These are phyloP conservation scores for Amniataba percoides DNA, from an alignment of 2,797 vertebrate genomes.

Conservation along the genomic window DNA sequence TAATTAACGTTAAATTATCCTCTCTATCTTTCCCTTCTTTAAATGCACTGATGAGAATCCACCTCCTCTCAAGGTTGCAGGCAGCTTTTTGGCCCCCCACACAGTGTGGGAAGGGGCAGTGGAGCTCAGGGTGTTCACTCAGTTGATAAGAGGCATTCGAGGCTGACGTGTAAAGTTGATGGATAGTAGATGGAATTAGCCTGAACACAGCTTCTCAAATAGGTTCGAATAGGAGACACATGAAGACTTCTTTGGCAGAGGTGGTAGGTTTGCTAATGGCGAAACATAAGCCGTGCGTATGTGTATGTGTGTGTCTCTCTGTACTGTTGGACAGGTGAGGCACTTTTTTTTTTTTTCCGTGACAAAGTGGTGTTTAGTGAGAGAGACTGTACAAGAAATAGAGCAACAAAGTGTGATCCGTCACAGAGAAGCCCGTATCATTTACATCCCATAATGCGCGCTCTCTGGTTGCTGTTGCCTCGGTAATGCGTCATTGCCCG, in stretches of 20 bases:
- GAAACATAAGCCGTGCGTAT: conserved; percentile 20
- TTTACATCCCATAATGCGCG: conserved; percentile 70
- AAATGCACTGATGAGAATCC: conserved; percentile 58
- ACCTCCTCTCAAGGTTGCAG: conserved; percentile 57
- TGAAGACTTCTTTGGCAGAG: conserved; percentile 7
- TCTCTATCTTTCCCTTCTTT: conserved; percentile 58
- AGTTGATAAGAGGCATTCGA: conserved; percentile 46
- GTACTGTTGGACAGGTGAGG: not conserved
- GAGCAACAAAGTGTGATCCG: conserved; percentile 48
- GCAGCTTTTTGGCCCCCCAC: conserved; percentile 21
- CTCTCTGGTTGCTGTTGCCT: conserved; percentile 64
- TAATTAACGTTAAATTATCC: conserved; percentile 77
- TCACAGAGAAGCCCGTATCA: conserved; percentile 62
- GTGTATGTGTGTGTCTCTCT: not conserved
- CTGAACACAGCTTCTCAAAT: conserved; percentile 13
- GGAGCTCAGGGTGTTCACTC: conserved; percentile 23
- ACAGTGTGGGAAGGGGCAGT: conserved; percentile 18
- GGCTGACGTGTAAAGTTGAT: conserved; percentile 39
- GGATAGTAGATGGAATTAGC: conserved; percentile 35
- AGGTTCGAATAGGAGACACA: conserved; percentile 20
- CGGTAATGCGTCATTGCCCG: conserved; percentile 79
- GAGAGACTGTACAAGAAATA: conserved; percentile 40
- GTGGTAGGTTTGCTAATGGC: conserved; percentile 16
- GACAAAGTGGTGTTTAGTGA: conserved; percentile 32
- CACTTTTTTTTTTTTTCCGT: too few species aligned